phyloP scores from a whole-genome alignment of 2,797 vertebrate genomes.

The Pseudochirops corinnae region DNA sequence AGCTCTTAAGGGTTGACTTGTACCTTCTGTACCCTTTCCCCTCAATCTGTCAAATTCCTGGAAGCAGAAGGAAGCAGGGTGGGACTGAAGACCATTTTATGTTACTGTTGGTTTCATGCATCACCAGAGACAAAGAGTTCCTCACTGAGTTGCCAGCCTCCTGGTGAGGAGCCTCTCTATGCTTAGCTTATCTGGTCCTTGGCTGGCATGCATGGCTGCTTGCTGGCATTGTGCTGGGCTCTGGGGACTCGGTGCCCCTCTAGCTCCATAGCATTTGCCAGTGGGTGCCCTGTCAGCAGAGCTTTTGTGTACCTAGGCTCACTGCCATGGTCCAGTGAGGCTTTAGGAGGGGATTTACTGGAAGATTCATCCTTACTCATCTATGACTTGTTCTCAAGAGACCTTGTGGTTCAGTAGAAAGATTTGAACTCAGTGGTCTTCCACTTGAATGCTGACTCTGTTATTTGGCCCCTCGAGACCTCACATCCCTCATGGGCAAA shows the following conservation, averaged over 20 bases:
- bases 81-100: not conserved
- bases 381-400: not conserved
- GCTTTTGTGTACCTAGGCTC: not conserved
- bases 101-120: not conserved
- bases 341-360: not conserved
- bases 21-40: not conserved
- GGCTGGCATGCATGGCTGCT: fast-evolving
- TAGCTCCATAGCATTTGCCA: not conserved
- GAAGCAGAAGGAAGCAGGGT: not conserved
- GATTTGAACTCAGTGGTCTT: not conserved
- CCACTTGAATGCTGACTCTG: not conserved
- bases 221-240: not conserved
- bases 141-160: not conserved
- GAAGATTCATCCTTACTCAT: not conserved
- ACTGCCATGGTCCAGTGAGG: not conserved
- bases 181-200: not conserved
- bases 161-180: not conserved
- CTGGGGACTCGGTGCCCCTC: not conserved
- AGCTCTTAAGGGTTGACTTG: not conserved
- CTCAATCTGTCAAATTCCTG: not conserved
- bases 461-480: not conserved
- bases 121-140: not conserved
- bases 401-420: not conserved
- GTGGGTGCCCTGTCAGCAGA: not conserved
- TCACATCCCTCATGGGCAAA: not conserved